phyloP scores from a whole-genome alignment of 2,797 vertebrate species.

The Anabas testudineus region DNA sequence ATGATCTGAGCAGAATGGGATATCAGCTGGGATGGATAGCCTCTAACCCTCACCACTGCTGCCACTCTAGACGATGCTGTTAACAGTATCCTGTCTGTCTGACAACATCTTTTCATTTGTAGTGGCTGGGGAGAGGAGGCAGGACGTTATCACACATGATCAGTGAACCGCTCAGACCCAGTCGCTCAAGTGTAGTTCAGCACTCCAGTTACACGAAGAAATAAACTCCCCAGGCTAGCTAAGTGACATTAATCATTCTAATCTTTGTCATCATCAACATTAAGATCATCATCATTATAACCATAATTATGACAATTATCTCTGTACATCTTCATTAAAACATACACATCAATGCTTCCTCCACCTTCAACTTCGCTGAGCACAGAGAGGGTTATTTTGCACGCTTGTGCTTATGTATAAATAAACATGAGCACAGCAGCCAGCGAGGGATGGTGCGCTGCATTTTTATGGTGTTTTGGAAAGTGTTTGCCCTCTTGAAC shows the following conservation, averaged over 20 bases:
- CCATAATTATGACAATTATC: conserved; percentile 47
- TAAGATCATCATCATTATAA: conserved; percentile 57
- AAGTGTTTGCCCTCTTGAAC: conserved; percentile 45
- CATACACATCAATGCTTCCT: conserved; percentile 19
- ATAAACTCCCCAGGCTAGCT: conserved; percentile 25
- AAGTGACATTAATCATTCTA: conserved; percentile 57
- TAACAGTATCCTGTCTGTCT: conserved; percentile 65
- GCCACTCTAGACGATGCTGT: conserved; percentile 48
- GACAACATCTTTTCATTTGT: conserved; percentile 65
- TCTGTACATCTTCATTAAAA: conserved; percentile 46
- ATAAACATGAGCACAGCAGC: conserved; percentile 55
- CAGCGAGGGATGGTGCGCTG: conserved; percentile 7
- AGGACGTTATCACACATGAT: conserved; percentile 54
- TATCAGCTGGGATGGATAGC: conserved; percentile 29
- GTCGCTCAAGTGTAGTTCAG: conserved; percentile 42
- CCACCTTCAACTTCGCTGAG: conserved; percentile 26
- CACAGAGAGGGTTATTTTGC: conserved; percentile 22
- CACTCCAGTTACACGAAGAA: conserved; percentile 20
- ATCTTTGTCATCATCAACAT: conserved; percentile 54
- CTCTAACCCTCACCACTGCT: conserved; percentile 27
- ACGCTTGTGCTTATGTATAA: conserved; percentile 19
- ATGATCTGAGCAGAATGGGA: conserved; percentile 39
- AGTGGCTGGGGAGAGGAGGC: conserved; percentile 36
- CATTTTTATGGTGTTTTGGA: conserved; percentile 43
- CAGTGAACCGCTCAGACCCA: conserved; percentile 63